Evolutionary conservation across 2,888 invertebrate species (phyloP).

Genomic region (Hecatera dysodea): DNA sequence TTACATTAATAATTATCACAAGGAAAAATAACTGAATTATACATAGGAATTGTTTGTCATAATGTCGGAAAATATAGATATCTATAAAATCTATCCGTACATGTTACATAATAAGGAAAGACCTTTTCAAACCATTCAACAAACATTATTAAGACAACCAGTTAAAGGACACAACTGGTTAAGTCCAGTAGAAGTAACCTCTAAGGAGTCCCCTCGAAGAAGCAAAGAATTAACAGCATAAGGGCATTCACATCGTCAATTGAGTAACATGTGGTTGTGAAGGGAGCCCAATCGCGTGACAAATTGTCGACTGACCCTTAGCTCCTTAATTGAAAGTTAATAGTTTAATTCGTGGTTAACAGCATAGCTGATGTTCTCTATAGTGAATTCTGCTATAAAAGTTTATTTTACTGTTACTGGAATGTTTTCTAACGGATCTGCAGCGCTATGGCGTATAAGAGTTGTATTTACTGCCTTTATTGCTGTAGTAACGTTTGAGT

Average conservation of each 20-base stretch:
- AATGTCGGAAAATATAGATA: too few relatives aligned
- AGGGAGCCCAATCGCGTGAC: slow-evolving; percentile 67
- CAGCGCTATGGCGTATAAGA: slow-evolving; percentile 19
- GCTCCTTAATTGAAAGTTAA: slow-evolving; percentile 67
- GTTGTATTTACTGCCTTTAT: slow-evolving; percentile 40
- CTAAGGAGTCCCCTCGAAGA: slow-evolving; percentile 10
- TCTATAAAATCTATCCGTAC: too few relatives aligned
- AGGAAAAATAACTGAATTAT: too few relatives aligned
- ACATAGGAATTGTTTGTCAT: too few relatives aligned
- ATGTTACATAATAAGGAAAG: too few relatives aligned
- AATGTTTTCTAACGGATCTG: slow-evolving; percentile 43
- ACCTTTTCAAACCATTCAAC: not conserved
- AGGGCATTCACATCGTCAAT: slow-evolving; percentile 73
- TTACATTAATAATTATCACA: too few relatives aligned
- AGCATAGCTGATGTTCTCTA: slow-evolving; percentile 45
- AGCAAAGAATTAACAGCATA: slow-evolving; percentile 45
- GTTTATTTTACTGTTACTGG: slow-evolving; percentile 38
- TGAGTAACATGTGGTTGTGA: slow-evolving; percentile 66
- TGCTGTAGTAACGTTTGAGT: slow-evolving; percentile 16
- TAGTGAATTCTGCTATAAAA: slow-evolving; percentile 17
- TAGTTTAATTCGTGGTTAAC: slow-evolving; percentile 66
- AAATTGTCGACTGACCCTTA: slow-evolving; percentile 73
- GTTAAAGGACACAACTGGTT: slow-evolving; percentile 17
- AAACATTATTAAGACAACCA: not conserved
- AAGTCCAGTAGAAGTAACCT: slow-evolving; percentile 21